These are phyloP conservation scores for Spinus pinus DNA, from an alignment of 2,797 vertebrate species.

Conservation along the genomic window DNA sequence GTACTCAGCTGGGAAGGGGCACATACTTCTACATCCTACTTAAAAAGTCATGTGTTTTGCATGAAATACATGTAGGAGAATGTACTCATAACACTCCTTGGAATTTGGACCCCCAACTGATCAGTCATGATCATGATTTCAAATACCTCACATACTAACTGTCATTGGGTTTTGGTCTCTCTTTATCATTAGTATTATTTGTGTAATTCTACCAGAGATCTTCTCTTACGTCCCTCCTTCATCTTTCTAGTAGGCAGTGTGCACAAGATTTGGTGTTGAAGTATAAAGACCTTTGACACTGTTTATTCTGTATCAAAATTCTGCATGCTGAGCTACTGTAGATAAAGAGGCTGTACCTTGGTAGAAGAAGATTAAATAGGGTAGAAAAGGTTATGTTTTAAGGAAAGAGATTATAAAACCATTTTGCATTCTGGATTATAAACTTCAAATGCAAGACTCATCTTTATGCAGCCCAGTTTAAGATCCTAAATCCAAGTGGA, in stretches of 20 bases:
- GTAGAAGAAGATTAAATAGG: background rate
- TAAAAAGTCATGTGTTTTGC: background rate
- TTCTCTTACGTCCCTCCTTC: background rate
- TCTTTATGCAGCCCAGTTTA: background rate
- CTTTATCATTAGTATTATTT: background rate
- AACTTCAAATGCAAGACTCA: background rate
- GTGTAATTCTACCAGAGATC: background rate
- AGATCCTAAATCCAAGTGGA: background rate
- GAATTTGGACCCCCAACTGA: background rate
- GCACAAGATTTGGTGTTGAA: background rate
- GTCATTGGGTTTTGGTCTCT: background rate
- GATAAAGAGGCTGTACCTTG: background rate
- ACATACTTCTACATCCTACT: background rate
- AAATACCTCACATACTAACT: background rate
- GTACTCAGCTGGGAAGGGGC: background rate
- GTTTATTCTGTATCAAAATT: background rate
- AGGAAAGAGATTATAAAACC: background rate
- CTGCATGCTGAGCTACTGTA: background rate
- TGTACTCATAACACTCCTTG: background rate
- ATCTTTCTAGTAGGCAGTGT: background rate
- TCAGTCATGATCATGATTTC: background rate
- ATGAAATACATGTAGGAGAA: background rate
- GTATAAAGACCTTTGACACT: background rate
- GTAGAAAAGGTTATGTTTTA: background rate
- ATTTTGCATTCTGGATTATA: background rate